phyloP scores from a whole-genome alignment of 2,888 invertebrate genomes.

The Nomada goodeniana region DNA sequence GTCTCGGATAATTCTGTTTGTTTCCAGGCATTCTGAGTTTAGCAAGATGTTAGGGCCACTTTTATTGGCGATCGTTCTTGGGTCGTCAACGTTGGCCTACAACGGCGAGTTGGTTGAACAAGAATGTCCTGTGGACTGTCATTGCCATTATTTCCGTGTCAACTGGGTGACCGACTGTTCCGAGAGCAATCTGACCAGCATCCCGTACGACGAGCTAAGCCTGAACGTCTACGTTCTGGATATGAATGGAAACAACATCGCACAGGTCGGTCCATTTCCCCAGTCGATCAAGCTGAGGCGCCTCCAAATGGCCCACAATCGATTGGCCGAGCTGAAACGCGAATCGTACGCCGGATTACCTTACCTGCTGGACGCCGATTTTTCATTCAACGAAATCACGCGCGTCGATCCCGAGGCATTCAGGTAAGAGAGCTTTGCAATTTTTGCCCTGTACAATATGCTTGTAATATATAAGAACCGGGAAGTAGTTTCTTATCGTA shows the following conservation, averaged over 20 bases:
- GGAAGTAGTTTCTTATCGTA: constrained; percentile 9
- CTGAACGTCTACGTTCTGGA: constrained; percentile 90
- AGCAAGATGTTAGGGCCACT: constrained; percentile 67
- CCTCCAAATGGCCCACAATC: constrained; percentile 89
- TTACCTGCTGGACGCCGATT: constrained; percentile 89
- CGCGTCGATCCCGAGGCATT: constrained; percentile 89
- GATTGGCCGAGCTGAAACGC: constrained; percentile 86
- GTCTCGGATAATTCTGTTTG: neutral
- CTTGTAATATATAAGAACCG: constrained; percentile 12
- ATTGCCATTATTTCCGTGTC: constrained; percentile 91
- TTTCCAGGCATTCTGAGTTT: constrained; percentile 38
- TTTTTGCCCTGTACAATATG: neutral
- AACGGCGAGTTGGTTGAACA: constrained; percentile 88
- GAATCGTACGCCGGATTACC: constrained; percentile 88
- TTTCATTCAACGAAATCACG: constrained; percentile 88
- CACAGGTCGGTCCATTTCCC: constrained; percentile 87
- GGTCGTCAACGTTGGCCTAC: constrained; percentile 78
- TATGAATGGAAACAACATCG: constrained; percentile 89
- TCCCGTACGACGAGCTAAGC: constrained; percentile 89
- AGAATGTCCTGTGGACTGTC: constrained; percentile 90
- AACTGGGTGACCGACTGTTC: constrained; percentile 92
- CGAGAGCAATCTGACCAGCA: constrained; percentile 89
- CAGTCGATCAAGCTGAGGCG: constrained; percentile 89
- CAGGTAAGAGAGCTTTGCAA: constrained; percentile 84
- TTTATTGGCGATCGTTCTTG: constrained; percentile 62